Evolutionary conservation across 2,888 invertebrate species (phyloP), one percentile per base, ranked within the genome.

Genomic region (Synanthedon vespiformis): DNA sequence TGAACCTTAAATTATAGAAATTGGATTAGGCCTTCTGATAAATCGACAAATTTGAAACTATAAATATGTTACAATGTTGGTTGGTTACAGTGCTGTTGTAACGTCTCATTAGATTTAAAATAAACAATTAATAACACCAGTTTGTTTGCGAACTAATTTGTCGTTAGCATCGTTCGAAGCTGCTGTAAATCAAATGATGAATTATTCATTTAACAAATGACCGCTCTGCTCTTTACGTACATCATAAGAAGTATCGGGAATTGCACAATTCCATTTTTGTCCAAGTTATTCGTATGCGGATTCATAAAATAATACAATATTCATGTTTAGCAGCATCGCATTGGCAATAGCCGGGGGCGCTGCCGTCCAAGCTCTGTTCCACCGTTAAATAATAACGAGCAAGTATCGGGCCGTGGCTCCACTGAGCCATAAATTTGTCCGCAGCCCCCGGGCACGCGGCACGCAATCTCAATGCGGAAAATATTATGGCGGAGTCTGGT

Each of bases 401-500:
- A 65, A 70, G 71, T 72, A 74, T 68, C 65, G 22, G 50, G 61
- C 63, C 62, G 63, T 64, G 75, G 76, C 68, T 76, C 72, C 73
- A 76, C 72, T 71, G 67, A 64, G 77, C 78, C 80, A 85, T 86
- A 86, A 48, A 50, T 50, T 85, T 81, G 86, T 75, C 70, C 68
- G 74, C 70, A 72, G 85, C 86, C 85, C 72, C 71, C 76, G 82
- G 85, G 83, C 85, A 77, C 77, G 77, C 72, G 77, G 80, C 85
- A 84, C 85, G 85, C 86, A 85, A 83, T 79, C 77, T 77, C 81
- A 82, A 84, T 80, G 84, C 85, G 86, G 86, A 85, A 86, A 84
- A 80, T 85, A 77, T 70, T 66, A 64, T 67, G 66, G 61, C 52
- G 58, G 54, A 56, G 61, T 59, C 58, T 53, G 58, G 53, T 49